phyloP scores from a whole-genome alignment of 1,140 invertebrate species.

The Anoplophora glabripennis region DNA sequence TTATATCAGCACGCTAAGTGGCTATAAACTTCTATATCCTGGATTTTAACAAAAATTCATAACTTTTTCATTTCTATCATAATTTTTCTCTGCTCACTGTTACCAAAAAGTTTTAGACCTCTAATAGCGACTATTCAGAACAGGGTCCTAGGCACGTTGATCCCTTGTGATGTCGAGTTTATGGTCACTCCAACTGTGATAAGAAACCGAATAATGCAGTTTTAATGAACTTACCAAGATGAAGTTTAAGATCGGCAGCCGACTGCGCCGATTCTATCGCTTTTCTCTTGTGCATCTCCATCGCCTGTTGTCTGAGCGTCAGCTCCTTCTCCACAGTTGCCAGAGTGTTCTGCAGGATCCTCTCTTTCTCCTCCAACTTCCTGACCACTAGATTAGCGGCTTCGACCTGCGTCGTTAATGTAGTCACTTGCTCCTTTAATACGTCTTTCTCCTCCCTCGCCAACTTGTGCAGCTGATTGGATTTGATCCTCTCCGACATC shows the following conservation, averaged over 20 bases:
- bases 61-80: no score
- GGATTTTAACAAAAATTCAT: no score
- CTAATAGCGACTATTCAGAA: no score
- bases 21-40: no score
- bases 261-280: constrained; percentile 94
- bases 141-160: no score
- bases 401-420: constrained; percentile 64
- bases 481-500: constrained; percentile 97
- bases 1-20: no score
- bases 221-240: constrained; percentile 69
- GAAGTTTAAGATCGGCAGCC: constrained; percentile 94
- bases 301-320: constrained; percentile 83
- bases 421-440: constrained; percentile 77
- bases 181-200: no score
- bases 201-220: no score
- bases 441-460: constrained; percentile 92
- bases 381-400: constrained; percentile 92
- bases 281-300: constrained; percentile 98
- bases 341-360: constrained; percentile 87
- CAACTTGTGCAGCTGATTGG: constrained; percentile 93
- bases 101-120: no score
- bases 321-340: constrained; percentile 94
- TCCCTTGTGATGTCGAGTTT: no score
- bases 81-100: no score
- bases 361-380: constrained; percentile 96